Conservation (phyloP, 2,888 invertebrate species). For the Acrobasis suavella region DNA sequence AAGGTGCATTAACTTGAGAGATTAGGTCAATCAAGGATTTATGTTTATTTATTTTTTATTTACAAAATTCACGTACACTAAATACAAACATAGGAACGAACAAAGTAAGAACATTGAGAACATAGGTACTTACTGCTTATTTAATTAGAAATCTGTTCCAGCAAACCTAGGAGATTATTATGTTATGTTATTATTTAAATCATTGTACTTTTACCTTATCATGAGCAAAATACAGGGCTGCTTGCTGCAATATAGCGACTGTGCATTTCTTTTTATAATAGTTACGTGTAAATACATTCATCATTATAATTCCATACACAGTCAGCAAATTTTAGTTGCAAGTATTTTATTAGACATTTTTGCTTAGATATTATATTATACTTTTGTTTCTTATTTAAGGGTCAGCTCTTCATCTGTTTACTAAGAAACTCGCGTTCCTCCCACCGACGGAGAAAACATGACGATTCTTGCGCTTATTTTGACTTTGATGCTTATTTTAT, state of each 20-base stretch:
- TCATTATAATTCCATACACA: conserved; percentile 20
- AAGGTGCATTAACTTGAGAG: too few relatives aligned
- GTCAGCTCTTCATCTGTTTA: conserved; percentile 37
- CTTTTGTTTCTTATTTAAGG: conserved; percentile 25
- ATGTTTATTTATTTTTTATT: too few relatives aligned
- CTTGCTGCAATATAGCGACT: background rate
- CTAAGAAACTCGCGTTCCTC: conserved; percentile 38
- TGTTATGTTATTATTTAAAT: background rate
- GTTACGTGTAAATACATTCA: conserved; percentile 19
- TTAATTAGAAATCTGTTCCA: too few relatives aligned
- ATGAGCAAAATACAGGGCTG: conserved; percentile 12
- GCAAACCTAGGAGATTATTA: too few relatives aligned
- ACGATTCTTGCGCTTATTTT: conserved; percentile 34
- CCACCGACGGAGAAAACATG: conserved; percentile 35
- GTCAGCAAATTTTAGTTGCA: conserved; percentile 8
- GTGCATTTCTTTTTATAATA: conserved; percentile 16
- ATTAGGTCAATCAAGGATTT: too few relatives aligned
- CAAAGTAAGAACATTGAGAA: too few relatives aligned
- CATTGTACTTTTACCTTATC: background rate
- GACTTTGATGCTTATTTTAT: conserved; percentile 2
- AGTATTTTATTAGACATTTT: conserved; percentile 16
- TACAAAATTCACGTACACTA: too few relatives aligned
- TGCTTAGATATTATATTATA: background rate
- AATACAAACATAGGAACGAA: too few relatives aligned
- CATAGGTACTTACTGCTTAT: too few relatives aligned